Evolutionary conservation across 2,888 invertebrate species (phyloP).

Genomic region (Drosophila incognita): DNA sequence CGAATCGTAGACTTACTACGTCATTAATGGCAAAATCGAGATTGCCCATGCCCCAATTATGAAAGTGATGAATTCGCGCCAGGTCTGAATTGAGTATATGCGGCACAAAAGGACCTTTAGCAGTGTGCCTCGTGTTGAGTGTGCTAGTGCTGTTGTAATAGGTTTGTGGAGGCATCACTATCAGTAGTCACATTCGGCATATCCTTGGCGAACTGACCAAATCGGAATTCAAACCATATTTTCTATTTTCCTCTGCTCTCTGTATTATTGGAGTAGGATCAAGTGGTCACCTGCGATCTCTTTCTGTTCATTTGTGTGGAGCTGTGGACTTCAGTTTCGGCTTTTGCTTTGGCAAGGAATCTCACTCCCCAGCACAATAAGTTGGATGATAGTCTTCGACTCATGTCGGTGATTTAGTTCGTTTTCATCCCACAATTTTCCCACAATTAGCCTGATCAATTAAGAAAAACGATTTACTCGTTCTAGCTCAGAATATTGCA

Average conservation of each 20-base stretch:
- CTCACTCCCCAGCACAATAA: fast-evolving
- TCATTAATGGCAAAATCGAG: too few relatives aligned
- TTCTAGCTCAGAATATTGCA: not conserved
- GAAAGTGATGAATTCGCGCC: not conserved
- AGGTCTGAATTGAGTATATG: not conserved
- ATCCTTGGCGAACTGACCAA: not conserved
- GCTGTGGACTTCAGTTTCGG: slow-evolving; percentile 6
- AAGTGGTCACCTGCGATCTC: not conserved
- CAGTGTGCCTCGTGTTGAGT: not conserved
- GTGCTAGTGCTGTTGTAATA: slow-evolving; percentile 13
- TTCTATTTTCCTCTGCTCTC: not conserved
- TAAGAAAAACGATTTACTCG: too few relatives aligned
- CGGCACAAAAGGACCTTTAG: not conserved
- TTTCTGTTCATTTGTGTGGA: not conserved
- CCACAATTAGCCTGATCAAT: not conserved
- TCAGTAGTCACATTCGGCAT: not conserved
- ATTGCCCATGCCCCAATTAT: fast-evolving
- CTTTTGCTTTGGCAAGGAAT: slow-evolving; percentile 5
- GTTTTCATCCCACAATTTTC: not conserved
- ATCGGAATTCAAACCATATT: fast-evolving
- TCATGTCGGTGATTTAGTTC: not conserved
- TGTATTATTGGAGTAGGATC: slow-evolving; percentile 7
- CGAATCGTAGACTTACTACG: too few relatives aligned
- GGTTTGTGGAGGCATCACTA: slow-evolving; percentile 5
- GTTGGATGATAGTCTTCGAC: not conserved